Conservation (phyloP, 2,113 vertebrate genomes). For the Proterorhinus semilunaris region DNA sequence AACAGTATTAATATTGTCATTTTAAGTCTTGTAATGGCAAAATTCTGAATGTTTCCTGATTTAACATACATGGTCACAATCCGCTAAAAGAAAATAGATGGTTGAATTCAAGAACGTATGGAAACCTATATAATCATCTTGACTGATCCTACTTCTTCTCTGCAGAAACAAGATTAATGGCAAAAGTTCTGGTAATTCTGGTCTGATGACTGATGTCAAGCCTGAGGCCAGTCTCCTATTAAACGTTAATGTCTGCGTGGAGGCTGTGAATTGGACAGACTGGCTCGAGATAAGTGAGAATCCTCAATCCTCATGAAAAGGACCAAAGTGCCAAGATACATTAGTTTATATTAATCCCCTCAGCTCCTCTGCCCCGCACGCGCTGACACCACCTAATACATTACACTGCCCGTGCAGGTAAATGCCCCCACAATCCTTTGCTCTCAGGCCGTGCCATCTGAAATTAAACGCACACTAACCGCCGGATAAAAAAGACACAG, state of each 20-base stretch:
- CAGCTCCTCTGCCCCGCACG: slow-evolving; percentile 48
- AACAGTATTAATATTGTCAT: too few species aligned
- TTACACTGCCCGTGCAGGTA: background rate
- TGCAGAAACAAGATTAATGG: background rate
- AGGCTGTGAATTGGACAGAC: slow-evolving; percentile 29
- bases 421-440: slow-evolving; percentile 11
- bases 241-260: slow-evolving; percentile 2
- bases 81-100: too few species aligned
- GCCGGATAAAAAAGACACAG: slow-evolving; percentile 53
- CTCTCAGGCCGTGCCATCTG: slow-evolving; percentile 49
- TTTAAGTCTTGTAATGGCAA: too few species aligned
- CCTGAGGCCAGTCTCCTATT: background rate
- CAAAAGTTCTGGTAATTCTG: background rate
- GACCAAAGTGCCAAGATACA: slow-evolving; percentile 63
- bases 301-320: slow-evolving; percentile 46
- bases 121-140: background rate
- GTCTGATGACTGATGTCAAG: background rate
- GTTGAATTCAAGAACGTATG: too few species aligned
- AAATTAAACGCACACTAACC: slow-evolving; percentile 63
- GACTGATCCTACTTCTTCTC: background rate
- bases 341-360: slow-evolving; percentile 60
- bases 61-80: too few species aligned
- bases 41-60: too few species aligned
- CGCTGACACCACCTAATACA: slow-evolving; percentile 59
- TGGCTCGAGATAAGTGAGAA: slow-evolving; percentile 44